Evolutionary conservation across 2,797 vertebrate species (phyloP), one percentile per base, ranked within the genome.

Genomic region (Carduelis carduelis): DNA sequence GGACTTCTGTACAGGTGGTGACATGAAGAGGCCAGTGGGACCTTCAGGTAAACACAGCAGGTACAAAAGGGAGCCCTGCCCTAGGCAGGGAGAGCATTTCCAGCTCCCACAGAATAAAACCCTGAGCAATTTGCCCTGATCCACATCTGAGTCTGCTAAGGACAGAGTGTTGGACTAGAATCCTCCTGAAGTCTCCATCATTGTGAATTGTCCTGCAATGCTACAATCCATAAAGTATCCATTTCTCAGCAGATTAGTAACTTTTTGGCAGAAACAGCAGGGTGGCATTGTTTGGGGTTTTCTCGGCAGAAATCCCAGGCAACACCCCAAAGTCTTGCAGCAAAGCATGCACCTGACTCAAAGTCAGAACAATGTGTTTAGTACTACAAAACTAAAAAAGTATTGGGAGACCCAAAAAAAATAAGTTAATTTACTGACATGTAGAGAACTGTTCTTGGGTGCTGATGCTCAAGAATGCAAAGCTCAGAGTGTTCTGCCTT

Each of bases 11-110:
- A 24, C 37, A 34, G 30, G 26, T 1, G 3, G 12, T 30, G 49
- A 26, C 24, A 83, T 26, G 39, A 55, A 41, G 17, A 77, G 11
- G 28, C 13, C 43, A 61, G 19, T 34, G 34, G 24, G 8, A 19
- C 4, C 7, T 11, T 18, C 2, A 2, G 2, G 7, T 15, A 12
- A 12, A 5, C 3, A 5, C 3, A 10, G 21, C 37, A 63, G 53
- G 13, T 71, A 9, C 12, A 52, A 69, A 53, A 19, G 21, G 19
- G 4, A 70, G 43, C 39, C 18, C 20, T 59, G 15, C 26, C 20
- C 8, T 23, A 11, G 18, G 20, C 20, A 24, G 4, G 6, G 15
- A 32, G 16, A 65, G 20, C 4, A 2, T 57, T 87, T 84, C 46
- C 35, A 49, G 19, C 27, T 52, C 24, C 19, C 14, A 27, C 6